Base-by-base conservation (phyloP, 2,113 vertebrate species). In the Ochotona curzoniae region DNA sequence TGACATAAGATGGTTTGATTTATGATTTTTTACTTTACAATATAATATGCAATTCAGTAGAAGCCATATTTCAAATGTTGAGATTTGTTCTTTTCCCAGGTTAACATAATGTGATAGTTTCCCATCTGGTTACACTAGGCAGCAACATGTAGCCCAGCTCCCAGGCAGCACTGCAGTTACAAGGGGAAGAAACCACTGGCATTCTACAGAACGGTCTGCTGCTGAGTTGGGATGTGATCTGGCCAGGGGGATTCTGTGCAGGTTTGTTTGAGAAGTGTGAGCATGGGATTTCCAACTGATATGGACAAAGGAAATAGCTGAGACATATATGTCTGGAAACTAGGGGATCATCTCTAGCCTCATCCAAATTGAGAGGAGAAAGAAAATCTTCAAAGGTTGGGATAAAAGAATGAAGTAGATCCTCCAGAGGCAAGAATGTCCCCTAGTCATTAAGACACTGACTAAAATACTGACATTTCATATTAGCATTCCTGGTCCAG, bases 341-440 rank as follows among this genome's bases (percentile, higher is more conserved):
- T 85, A 87, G 38, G 10, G 30, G 26, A 44, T 78, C 18, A 69
- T 74, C 17, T 63, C 49, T 51, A 78, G 17, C 47, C 35, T 69
- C 51, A 86, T 4, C 57, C 17, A 79, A 96, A 79, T 21, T 67
- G 64, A 76, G 18, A 66, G 76, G n/a, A 83, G 30, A 83, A 79
- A 90, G 13, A n/a, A 74, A 23, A 73, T 61, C 13, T 54, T 76
- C 64, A 92, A 75, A 75, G 4, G 57, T 73, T 44, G 23, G 1
- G 30, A 93, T 32, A 25, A 61, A 86, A 83, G 63, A 28, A 54
- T 8, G 89, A 90, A 92, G 80, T 21, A 86, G 69, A 75, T n/a
- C 57, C 35, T 74, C 10, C n/a, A 81, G 54, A 18, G 54, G 54
- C 18, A 57, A 18, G 54, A 57, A 57, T 57, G 14, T 57, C 12